Conservation (phyloP, 2,797 vertebrate species). For the Galaxias olidus region DNA sequence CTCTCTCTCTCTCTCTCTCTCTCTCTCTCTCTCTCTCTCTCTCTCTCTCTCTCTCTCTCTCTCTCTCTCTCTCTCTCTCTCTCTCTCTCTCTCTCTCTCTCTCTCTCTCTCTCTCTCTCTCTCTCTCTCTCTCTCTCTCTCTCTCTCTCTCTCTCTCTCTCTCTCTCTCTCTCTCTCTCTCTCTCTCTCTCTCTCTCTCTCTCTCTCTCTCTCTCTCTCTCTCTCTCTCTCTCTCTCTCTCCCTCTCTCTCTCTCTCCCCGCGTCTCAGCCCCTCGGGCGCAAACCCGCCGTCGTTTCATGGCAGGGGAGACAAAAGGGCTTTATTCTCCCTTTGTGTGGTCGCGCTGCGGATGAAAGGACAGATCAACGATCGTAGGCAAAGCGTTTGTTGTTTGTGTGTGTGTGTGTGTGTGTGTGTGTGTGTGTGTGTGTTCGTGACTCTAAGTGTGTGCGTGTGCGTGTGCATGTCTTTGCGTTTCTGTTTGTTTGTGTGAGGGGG, state of each 20-base stretch:
- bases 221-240: slow-evolving; percentile 11
- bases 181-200: too few relatives aligned
- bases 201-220: too few relatives aligned
- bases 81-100: too few relatives aligned
- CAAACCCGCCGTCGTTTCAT: slow-evolving; percentile 28
- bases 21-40: too few relatives aligned
- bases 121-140: too few relatives aligned
- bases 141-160: too few relatives aligned
- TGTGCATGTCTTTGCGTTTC: neutral
- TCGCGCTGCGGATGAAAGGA: slow-evolving; percentile 43
- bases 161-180: too few relatives aligned
- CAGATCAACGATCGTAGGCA: slow-evolving; percentile 50
- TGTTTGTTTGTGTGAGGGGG: neutral
- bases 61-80: too few relatives aligned
- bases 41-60: too few relatives aligned
- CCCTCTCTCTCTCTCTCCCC: slow-evolving; percentile 8
- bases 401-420: slow-evolving; percentile 18
- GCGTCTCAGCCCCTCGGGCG: slow-evolving; percentile 2
- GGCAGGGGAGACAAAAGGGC: slow-evolving; percentile 48
- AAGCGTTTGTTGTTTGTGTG: slow-evolving; percentile 34
- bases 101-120: too few relatives aligned
- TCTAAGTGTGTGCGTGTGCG: neutral
- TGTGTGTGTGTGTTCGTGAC: neutral
- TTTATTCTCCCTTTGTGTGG: slow-evolving; percentile 44
- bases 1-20: too few relatives aligned